phyloP scores from a whole-genome alignment of 2,113 vertebrate species.

The Pterocles orientalis region DNA sequence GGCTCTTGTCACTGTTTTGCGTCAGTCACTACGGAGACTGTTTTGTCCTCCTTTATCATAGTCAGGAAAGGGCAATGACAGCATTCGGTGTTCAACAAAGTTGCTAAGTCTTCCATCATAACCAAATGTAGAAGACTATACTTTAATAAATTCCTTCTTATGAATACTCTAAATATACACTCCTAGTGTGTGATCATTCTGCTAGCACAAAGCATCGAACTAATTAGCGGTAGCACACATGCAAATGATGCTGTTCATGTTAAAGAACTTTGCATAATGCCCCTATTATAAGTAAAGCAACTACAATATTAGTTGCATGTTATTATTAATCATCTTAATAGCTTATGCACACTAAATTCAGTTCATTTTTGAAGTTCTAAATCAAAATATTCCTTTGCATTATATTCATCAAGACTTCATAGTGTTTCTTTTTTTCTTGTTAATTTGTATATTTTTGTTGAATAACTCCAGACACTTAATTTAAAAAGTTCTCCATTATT shows the following conservation, averaged over 20 bases:
- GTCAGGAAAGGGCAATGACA: neutral
- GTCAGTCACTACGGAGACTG: neutral
- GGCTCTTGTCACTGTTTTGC: neutral
- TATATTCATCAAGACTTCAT: neutral
- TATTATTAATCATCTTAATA: constrained; percentile 59
- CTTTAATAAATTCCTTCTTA: neutral
- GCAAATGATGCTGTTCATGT: constrained; percentile 59
- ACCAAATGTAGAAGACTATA: neutral
- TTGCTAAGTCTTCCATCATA: neutral
- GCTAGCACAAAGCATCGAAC: constrained; percentile 15
- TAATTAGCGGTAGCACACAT: constrained; percentile 57
- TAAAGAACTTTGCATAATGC: constrained; percentile 46
- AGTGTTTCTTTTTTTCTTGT: neutral
- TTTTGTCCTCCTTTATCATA: neutral
- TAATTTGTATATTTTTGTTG: neutral
- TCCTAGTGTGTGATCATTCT: constrained; percentile 14
- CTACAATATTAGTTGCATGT: constrained; percentile 43
- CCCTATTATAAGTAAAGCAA: constrained; percentile 51
- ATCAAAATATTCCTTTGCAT: neutral
- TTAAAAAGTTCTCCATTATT: neutral
- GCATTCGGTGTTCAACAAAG: neutral
- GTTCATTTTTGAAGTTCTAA: constrained; percentile 19
- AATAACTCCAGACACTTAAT: neutral
- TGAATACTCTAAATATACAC: neutral
- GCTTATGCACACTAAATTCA: constrained; percentile 15